phyloP scores from a whole-genome alignment of 2,113 vertebrate genomes.

The Rhadina sibilatrix region DNA sequence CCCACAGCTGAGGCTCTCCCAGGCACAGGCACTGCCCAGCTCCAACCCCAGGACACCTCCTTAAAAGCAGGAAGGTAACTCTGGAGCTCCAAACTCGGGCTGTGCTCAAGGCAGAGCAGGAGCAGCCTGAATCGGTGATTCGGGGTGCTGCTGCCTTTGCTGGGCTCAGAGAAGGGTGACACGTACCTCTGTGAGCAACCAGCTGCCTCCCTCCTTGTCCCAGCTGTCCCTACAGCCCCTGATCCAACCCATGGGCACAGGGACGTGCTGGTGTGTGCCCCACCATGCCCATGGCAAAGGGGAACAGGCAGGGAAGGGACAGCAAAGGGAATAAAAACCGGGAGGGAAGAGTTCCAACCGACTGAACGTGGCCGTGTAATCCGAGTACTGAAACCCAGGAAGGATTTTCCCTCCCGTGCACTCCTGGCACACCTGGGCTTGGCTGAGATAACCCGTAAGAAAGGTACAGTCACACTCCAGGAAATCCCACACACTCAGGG shows the following conservation, averaged over 20 bases:
- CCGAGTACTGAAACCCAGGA: accelerated
- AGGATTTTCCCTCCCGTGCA: background rate
- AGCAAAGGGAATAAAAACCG: accelerated
- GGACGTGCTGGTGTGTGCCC: accelerated
- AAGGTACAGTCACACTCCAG: accelerated
- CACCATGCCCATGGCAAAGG: accelerated
- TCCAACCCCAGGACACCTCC: background rate
- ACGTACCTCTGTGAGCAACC: accelerated
- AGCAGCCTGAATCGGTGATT: background rate
- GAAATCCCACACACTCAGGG: background rate
- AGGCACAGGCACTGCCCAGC: background rate
- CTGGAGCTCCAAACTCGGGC: background rate
- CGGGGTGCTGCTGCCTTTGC: background rate
- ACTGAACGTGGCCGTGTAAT: accelerated
- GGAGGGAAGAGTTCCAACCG: background rate
- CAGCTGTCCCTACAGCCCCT: background rate
- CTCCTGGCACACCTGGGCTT: background rate
- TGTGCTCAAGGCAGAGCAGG: background rate
- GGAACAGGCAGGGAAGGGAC: background rate
- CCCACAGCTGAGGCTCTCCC: background rate
- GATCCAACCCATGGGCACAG: background rate
- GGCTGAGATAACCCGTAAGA: background rate
- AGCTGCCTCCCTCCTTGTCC: background rate
- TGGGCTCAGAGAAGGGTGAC: background rate
- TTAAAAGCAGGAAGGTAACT: background rate